Percentiles rank a stretch among this genome's conserved stretches.
phyloP scores from a whole-genome alignment of 2,888 invertebrate genomes.

The Notodonta ziczac region DNA sequence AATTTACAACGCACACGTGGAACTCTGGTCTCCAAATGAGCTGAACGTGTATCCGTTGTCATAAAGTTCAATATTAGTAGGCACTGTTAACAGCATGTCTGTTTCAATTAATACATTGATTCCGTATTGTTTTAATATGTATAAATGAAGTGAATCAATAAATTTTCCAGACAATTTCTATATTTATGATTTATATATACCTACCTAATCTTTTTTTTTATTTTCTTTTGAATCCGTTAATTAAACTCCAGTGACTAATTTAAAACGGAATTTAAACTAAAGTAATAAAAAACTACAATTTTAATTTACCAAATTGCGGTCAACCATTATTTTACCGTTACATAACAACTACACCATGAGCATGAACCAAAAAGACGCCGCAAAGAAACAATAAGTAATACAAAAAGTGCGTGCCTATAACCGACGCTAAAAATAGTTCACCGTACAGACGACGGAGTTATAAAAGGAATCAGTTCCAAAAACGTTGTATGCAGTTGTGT shows the following conservation, averaged over 20 bases:
- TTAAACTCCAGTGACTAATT: neutral
- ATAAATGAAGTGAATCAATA: no score
- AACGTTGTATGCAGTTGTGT: slow-evolving; percentile 48
- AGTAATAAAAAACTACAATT: neutral
- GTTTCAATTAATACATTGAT: neutral
- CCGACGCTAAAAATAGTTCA: slow-evolving; percentile 44
- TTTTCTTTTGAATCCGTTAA: no score
- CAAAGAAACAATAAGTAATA: slow-evolving; percentile 39
- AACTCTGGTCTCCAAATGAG: slow-evolving; percentile 19
- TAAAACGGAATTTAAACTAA: no score
- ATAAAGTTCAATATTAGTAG: neutral
- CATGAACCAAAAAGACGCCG: slow-evolving; percentile 49
- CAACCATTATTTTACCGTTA: neutral
- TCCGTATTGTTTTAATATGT: no score
- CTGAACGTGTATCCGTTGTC: slow-evolving; percentile 23
- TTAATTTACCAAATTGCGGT: neutral
- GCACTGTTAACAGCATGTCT: neutral
- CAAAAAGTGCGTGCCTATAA: slow-evolving; percentile 39
- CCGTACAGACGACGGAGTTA: slow-evolving; percentile 30
- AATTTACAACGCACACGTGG: slow-evolving; percentile 67
- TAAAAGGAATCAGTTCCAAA: slow-evolving; percentile 56
- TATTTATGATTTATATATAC: no score
- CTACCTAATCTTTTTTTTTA: no score
- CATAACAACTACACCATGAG: slow-evolving; percentile 40
- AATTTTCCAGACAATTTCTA: no score